phyloP scores from a whole-genome alignment of 2,797 vertebrate genomes.

The Malacoctenus gilli region DNA sequence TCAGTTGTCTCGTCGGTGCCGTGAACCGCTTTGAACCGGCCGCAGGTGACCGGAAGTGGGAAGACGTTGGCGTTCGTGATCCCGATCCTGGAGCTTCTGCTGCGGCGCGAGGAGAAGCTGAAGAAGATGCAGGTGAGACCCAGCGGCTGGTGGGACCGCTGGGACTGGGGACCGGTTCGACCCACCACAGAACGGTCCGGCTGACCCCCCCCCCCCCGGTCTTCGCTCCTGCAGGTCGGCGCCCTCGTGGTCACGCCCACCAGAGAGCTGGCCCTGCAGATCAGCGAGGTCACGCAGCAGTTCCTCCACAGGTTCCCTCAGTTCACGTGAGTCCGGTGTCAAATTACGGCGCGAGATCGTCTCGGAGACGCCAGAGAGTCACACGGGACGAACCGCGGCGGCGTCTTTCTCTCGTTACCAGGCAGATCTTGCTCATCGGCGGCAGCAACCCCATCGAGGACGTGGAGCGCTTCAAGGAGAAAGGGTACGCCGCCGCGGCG shows the following conservation, averaged over 20 bases:
- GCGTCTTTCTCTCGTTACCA: conserved; percentile 47
- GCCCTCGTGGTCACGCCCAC: conserved; percentile 95
- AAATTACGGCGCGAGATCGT: too few relatives aligned
- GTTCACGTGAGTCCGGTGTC: conserved; percentile 85
- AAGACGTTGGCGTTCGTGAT: conserved; percentile 97
- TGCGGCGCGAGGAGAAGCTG: conserved; percentile 89
- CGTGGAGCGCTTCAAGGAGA: conserved; percentile 88
- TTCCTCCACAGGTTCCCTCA: conserved; percentile 89
- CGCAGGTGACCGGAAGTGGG: conserved; percentile 94
- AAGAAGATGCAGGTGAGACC: conserved; percentile 94
- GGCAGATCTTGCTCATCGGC: conserved; percentile 94
- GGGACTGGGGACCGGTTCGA: too few relatives aligned
- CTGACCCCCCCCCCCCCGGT: background rate
- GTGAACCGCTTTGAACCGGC: too few relatives aligned
- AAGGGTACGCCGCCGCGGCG: conserved; percentile 79
- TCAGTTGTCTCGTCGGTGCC: too few relatives aligned
- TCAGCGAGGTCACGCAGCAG: conserved; percentile 88
- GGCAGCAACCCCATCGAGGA: conserved; percentile 94
- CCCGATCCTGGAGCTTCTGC: conserved; percentile 91
- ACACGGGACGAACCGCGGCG: too few relatives aligned
- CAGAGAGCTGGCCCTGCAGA: conserved; percentile 92
- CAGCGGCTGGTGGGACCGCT: too few relatives aligned
- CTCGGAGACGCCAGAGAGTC: too few relatives aligned
- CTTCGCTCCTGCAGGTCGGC: conserved; percentile 84
- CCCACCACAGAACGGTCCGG: too few relatives aligned